Base-by-base conservation (phyloP, 2,888 invertebrate species). In the Tholera decimalis region DNA sequence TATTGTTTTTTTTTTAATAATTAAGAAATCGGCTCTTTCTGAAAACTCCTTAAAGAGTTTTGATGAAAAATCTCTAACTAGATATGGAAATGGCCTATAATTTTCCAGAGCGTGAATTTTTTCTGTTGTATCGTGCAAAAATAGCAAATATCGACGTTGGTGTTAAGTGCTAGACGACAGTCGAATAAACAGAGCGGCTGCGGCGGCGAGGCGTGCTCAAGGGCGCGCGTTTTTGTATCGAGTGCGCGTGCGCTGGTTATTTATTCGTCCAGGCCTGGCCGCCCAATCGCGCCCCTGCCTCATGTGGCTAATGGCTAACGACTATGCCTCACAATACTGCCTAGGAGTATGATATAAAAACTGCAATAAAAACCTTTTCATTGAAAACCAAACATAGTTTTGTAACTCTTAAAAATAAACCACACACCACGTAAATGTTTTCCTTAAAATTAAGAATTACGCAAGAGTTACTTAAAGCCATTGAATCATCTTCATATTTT, bases 151-250 rank as follows among this genome's bases (percentile, higher is more conserved):
- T 93, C 91, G 91, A 92, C 91, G 91, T 86, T 85, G 88, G 91
- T 88, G 89, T 87, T 93, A 95, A 95, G 95, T 95, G 95, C 91
- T 94, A 93, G 91, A 93, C 91, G 95, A 94, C 94, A 94, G 92
- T 91, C 89, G 88, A 86, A 91, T 95, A 95, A 95, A 95, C 95
- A 95, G 83, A 82, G 79, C 83, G 86, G n/a, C n/a, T n/a, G n/a
- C n/a, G n/a, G n/a, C n/a, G n/a, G n/a, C n/a, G n/a, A n/a, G n/a
- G 85, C 83, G 73, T 66, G 83, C 88, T 92, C 93, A 94, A 94
- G 94, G 94, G 88, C 93, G 66, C 81, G 82, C 80, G 85, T 90
- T 91, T 92, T 90, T 91, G 86, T 89, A 88, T 84, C 85, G 75
- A 83, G 70, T 83, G 84, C 87, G 69, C 88, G 88, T 88, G 86